Base-by-base conservation (phyloP, 2,888 invertebrate genomes). In the Xanthia togata region DNA sequence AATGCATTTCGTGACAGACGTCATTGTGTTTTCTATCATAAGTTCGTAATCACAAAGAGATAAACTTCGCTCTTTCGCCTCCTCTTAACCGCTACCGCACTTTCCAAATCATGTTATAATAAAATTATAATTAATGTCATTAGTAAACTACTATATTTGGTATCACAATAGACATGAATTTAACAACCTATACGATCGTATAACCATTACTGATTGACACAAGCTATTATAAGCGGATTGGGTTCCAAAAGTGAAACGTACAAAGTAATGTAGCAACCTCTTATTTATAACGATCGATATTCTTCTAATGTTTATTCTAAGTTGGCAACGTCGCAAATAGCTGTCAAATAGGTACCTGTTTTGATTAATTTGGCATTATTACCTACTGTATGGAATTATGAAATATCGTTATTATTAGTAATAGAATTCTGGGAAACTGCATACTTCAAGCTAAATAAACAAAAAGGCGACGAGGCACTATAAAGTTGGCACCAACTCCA, bases 401-500 rank as follows among this genome's bases (percentile, higher is more conserved):
- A 41, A 41, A 11, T 41, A 3, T 44, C 2, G 11, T 11, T 11
- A 11, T 11, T 41, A 41, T 41, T 4, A 5, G 38, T 38, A 38
- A 41, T 41, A 41, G 41, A 41, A 9, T 62, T 23, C 60, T 62
- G 65, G 44, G 64, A 82, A 73, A 73, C 70, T 64, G 20, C 70
- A 71, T 60, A 78, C 26, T 59, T 53, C 50, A 59, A n/a, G 12
- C 50, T 17, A 14, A 69, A 63, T 17, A 14, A 69, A 63, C 50
- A 71, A 69, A 75, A 78, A 57, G 57, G 35, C 55, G 38, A 74
- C 71, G 31, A 35, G 2, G 35, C 62, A 31, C 57, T 50, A 72
- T 78, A 73, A 71, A 67, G 47, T 82, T 82, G 82, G 82, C 78
- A 84, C 62, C 38, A 69, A 74, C 62, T 68, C 50, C 73, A 11